Evolutionary conservation across 1,140 invertebrate species (phyloP).

Genomic region (Drosophila auraria): DNA sequence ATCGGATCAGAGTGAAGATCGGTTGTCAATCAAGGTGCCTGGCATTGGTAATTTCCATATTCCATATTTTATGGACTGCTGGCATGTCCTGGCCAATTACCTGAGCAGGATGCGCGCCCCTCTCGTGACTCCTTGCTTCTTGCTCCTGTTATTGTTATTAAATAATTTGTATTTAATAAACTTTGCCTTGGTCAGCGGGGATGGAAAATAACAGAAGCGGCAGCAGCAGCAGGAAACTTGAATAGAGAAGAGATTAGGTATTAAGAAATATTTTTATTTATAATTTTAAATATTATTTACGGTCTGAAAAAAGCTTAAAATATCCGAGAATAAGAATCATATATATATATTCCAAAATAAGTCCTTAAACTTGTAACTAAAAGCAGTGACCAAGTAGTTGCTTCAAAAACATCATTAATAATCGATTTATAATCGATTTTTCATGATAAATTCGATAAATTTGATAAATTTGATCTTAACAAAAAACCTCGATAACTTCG

Average conservation of each 20-base stretch:
- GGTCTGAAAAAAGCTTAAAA: too few relatives aligned
- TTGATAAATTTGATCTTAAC: too few relatives aligned
- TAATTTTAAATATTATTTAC: neutral
- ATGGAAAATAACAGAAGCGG: neutral
- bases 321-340: too few relatives aligned
- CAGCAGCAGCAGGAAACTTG: neutral
- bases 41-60: constrained; percentile 63
- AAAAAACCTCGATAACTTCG: too few relatives aligned
- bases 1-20: constrained; percentile 53
- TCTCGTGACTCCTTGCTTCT: constrained; percentile 22
- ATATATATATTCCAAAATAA: neutral
- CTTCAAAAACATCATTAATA: neutral
- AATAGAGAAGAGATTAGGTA: neutral
- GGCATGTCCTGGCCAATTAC: constrained; percentile 63
- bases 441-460: too few relatives aligned
- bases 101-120: constrained; percentile 25
- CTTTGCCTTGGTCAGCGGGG: constrained; percentile 34
- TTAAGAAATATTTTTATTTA: too few relatives aligned
- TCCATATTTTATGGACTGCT: neutral
- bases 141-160: constrained; percentile 17
- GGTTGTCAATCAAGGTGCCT: constrained; percentile 70
- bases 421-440: neutral
- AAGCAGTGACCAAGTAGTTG: neutral
- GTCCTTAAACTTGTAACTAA: too few relatives aligned
- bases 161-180: constrained; percentile 70